Base-by-base conservation (phyloP, 2,797 vertebrate species). In the Pangasius mekongensis region DNA sequence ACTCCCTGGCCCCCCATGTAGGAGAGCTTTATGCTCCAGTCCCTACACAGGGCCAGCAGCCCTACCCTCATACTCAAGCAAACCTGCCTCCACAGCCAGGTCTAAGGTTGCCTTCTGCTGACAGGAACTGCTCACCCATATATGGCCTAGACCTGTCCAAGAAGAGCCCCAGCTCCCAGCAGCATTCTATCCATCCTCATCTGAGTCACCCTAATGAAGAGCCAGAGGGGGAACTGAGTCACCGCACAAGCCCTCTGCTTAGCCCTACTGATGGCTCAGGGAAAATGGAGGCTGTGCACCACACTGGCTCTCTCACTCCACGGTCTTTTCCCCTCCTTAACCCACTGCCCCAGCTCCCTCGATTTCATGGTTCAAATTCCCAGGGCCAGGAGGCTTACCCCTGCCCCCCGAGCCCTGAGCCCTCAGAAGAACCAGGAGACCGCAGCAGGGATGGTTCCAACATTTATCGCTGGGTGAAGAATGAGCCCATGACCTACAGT, bases 61-160 rank as follows among this genome's bases (percentile, higher is more conserved):
- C 96, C 91, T 97, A 96, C 92, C 94, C 95, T 2, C 93, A 96
- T 92, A 90, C 94, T 78, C 95, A 97, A 90, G 92, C 94, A 47
- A 87, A 95, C 92, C 86, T 97, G 94, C 87, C 96, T 2, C 88
- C 94, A 84, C 96, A 95, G 84, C 94, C 96, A 0, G 95, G 96
- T 20, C 93, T 97, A 52, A 97, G 97, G 89, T 93, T 96, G 0
- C 94, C 95, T 0, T 96, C 95, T 0, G 87, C 96, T 0, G 97
- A 98, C 87, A 97, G 97, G 87, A 98, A 97, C 93, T 98, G 98
- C 95, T 98, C 98, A 10, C 98, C 98, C 0, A 96, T 97, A 92
- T 98, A 96, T 7, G 98, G 98, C 94, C 97, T 99, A 54, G 98
- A 99, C 94, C 96, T 99, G 87, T 98, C 98, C 91, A 99, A 99